Evolutionary conservation across 2,888 invertebrate species (phyloP).

Genomic region (Trichogramma evanescens): DNA sequence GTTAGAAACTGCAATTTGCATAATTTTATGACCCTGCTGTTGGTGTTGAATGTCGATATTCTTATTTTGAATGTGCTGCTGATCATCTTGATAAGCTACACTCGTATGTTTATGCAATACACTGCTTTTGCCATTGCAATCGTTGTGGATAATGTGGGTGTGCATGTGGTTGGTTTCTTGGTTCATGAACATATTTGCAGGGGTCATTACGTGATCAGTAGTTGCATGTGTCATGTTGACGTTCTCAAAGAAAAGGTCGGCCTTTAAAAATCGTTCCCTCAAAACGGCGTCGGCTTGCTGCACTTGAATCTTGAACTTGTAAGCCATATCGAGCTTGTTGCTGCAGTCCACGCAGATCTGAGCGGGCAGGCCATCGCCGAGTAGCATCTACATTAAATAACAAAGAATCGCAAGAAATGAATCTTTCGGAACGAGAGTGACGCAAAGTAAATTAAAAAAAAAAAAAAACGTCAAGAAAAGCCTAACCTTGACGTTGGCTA

Average conservation of each 20-base stretch:
- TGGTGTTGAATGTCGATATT: no score
- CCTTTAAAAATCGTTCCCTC: constrained; percentile 38
- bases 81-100: no score
- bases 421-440: not conserved
- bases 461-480: not conserved
- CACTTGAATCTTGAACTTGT: constrained; percentile 43
- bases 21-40: no score
- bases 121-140: no score
- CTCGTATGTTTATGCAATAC: no score
- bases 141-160: no score
- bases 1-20: no score
- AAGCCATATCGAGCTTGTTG: constrained; percentile 40
- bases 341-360: constrained; percentile 41
- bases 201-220: no score
- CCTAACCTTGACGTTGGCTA: constrained; percentile 45
- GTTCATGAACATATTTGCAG: no score
- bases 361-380: constrained; percentile 40
- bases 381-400: constrained; percentile 28
- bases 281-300: constrained; percentile 42
- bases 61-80: no score
- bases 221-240: no score
- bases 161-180: no score
- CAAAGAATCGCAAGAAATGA: not conserved
- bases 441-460: not conserved
- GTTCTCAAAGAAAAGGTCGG: constrained; percentile 39